Base-by-base conservation (phyloP, 1,140 invertebrate genomes). In the Drosophila ficusphila region DNA sequence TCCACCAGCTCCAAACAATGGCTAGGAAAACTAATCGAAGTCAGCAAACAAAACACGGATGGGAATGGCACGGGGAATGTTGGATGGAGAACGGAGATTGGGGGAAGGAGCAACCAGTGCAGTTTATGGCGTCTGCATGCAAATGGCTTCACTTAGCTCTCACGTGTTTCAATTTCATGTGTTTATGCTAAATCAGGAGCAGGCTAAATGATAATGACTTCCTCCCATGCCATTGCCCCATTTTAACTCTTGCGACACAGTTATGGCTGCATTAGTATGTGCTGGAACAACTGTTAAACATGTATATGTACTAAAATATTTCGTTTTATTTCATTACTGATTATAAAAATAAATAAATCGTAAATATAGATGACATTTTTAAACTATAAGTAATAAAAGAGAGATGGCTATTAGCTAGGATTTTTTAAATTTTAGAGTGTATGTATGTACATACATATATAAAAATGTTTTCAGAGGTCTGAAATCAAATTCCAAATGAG, bases 71-170 rank as follows among this genome's bases (percentile, higher is more conserved):
- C 25, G 21, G 14, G 11, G 21, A 14, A n/a, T 11, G 9, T 12
- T 11, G 16, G 14, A 27, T 12, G 25, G 29, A n/a, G 9, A 23
- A n/a, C n/a, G 48, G 12, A 12, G 34, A 14, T 11, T 25, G 34
- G 36, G 8, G 31, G 9, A 53, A 27, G 58, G 61, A 31, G 19
- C 56, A 29, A 47, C 49, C 36, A 47, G 19, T 77, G 73, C 69
- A 82, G 61, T 82, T 82, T 83, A 82, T 82, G 79, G 53, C 46
- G 79, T 82, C 79, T 82, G 79, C 69, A 83, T 82, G 79, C 62
- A 82, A 82, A 81, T 81, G 78, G 67, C 60, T 57, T 67, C 72
- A 49, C 58, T 82, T 65, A 29, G 34, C 33, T 21, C 49, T 65
- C 53, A 65, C 65, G 56, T 82, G 49, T 72, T 81, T 71, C 72